phyloP scores from a whole-genome alignment of 1,140 invertebrate genomes.

The Orchestia grillus region DNA sequence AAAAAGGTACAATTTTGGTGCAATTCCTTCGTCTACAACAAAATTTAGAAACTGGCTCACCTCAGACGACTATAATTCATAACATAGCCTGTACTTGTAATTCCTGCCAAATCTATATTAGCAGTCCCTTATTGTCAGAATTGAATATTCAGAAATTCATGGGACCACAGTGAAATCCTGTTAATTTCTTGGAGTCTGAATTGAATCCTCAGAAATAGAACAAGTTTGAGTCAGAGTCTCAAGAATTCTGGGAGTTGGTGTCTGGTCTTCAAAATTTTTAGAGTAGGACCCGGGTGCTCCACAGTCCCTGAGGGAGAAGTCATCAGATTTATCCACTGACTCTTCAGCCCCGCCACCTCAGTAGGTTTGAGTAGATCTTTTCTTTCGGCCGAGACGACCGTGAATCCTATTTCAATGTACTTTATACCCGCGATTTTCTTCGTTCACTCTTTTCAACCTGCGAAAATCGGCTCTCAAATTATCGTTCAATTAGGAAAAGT shows the following conservation, averaged over 20 bases:
- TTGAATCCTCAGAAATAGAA: neutral
- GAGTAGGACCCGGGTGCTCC: neutral
- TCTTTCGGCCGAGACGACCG: neutral
- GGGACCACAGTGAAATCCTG: neutral
- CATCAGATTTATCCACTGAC: neutral
- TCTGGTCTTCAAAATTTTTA: neutral
- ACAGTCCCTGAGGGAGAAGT: neutral
- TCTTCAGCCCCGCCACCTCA: neutral
- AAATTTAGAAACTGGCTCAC: too few relatives aligned
- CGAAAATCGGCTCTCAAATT: slow-evolving; percentile 32
- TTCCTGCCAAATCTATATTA: too few relatives aligned
- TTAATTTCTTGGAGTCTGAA: neutral
- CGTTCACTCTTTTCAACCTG: neutral
- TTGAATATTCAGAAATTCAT: neutral
- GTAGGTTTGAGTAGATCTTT: neutral
- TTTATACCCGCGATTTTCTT: neutral
- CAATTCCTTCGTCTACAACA: too few relatives aligned
- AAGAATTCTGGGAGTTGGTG: neutral
- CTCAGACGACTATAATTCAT: too few relatives aligned
- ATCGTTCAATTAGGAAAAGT: slow-evolving; percentile 45
- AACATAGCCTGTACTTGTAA: too few relatives aligned
- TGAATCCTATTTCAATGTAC: neutral
- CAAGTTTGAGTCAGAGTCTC: neutral
- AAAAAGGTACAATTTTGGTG: too few relatives aligned
- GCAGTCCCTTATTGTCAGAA: neutral